Conservation (phyloP, 2,797 vertebrate genomes). For the Aselliscus stoliczkanus region DNA sequence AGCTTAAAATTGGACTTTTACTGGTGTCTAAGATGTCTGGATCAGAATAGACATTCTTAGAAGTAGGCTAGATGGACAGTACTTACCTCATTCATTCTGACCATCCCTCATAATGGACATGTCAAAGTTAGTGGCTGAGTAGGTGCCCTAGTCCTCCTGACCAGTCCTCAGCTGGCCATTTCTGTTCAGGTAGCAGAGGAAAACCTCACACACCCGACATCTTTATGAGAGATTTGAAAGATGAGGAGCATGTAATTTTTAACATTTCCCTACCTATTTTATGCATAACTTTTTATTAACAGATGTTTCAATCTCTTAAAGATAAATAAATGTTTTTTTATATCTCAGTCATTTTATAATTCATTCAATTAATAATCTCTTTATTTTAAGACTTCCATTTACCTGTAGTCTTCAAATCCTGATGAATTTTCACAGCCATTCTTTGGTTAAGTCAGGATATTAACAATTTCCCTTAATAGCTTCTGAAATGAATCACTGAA, state of each 20-base stretch:
- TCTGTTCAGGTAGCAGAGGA: background rate
- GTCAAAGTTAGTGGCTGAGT: background rate
- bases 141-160: background rate
- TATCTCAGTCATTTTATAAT: background rate
- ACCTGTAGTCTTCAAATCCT: background rate
- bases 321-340: conserved; percentile 3
- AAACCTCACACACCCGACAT: background rate
- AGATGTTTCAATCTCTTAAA: background rate
- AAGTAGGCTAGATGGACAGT: background rate
- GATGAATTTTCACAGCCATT: conserved; percentile 25
- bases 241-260: background rate
- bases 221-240: conserved; percentile 19
- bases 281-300: background rate
- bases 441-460: background rate
- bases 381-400: conserved; percentile 8
- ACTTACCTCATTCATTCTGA: background rate
- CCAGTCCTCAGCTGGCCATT: background rate
- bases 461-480: conserved; percentile 31
- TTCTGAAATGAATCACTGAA: background rate
- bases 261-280: background rate
- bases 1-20: background rate
- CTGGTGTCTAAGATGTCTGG: background rate
- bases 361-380: background rate
- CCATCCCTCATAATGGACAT: background rate
- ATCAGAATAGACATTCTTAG: background rate